Evolutionary conservation across 2,888 invertebrate genomes (phyloP), one percentile per base, ranked within the genome.

Genomic region (Pachycephus smyrnensis): DNA sequence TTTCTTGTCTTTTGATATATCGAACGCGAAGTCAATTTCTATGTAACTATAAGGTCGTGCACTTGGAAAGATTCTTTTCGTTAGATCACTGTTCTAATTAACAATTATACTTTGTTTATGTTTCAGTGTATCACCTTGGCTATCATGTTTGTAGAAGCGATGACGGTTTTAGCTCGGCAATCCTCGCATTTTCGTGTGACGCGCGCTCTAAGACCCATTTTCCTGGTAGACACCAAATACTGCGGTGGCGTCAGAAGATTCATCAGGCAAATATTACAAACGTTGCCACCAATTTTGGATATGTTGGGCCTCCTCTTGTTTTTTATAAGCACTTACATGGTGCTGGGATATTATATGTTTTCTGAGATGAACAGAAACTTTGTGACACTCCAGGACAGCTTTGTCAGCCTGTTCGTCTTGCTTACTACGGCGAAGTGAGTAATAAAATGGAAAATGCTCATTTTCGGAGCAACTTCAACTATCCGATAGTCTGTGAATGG

Each of bases 341-440:
- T 97, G 75, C 92, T 97, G 76, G 97, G 97, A 82, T 97, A 94
- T 89, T 97, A 96, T 90, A 91, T 97, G 83, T 97, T 97, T 92
- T 95, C 95, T 35, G 94, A 94, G 86, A 95, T 96, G 86, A 96
- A 97, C 89, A 94, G 95, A 84, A 96, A 97, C 92, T 98, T 98
- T 90, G 92, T 92, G 83, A 95, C 96, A 0, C 92, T 97, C 77
- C 94, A 95, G 84, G 95, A 96, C 89, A 96, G 97, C 82, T 97
- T 97, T 91, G 96, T 97, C 87, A 97, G 96, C 88, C 95, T 98
- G 92, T 97, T 97, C 91, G 96, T 98, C 68, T 93, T 98, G 77
- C 93, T 97, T n/a, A 97, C 97, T 1, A 97, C 97, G 15, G 97
- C 97, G 80, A 98, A 98, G 97, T 97, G 92, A 94, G 96, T 40